Evolutionary conservation across 2,797 vertebrate genomes (phyloP).

Genomic region (Rhynchotus rufescens): DNA sequence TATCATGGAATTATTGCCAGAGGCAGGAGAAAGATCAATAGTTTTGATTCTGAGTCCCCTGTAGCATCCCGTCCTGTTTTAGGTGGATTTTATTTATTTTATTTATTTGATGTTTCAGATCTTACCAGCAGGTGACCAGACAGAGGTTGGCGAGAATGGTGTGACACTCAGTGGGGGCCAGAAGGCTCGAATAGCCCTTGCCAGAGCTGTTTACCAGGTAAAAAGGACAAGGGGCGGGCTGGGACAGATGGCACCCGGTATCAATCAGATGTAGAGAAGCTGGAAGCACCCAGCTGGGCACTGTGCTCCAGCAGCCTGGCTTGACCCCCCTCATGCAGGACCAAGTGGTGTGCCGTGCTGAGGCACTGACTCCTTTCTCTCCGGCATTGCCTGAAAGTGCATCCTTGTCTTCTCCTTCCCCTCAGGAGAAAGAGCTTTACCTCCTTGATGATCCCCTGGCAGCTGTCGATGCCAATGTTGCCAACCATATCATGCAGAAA

Average conservation of each 20-base stretch:
- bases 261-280: neutral
- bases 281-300: neutral
- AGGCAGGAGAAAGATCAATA: neutral
- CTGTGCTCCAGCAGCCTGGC: neutral
- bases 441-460: slow-evolving; percentile 96
- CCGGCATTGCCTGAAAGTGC: neutral
- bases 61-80: neutral
- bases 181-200: slow-evolving; percentile 93
- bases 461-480: slow-evolving; percentile 93
- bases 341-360: neutral
- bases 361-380: neutral
- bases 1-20: neutral
- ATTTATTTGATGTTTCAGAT: slow-evolving; percentile 75
- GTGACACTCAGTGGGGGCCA: slow-evolving; percentile 97
- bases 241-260: neutral
- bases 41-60: neutral
- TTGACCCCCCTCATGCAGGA: neutral
- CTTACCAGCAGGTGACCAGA: slow-evolving; percentile 91
- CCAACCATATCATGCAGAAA: slow-evolving; percentile 89
- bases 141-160: slow-evolving; percentile 96
- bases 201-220: slow-evolving; percentile 95
- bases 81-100: neutral
- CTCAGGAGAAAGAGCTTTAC: slow-evolving; percentile 93
- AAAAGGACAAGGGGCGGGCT: neutral
- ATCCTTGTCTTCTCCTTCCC: neutral